phyloP scores from a whole-genome alignment of 1,140 invertebrate genomes.

The Cherax destructor region DNA sequence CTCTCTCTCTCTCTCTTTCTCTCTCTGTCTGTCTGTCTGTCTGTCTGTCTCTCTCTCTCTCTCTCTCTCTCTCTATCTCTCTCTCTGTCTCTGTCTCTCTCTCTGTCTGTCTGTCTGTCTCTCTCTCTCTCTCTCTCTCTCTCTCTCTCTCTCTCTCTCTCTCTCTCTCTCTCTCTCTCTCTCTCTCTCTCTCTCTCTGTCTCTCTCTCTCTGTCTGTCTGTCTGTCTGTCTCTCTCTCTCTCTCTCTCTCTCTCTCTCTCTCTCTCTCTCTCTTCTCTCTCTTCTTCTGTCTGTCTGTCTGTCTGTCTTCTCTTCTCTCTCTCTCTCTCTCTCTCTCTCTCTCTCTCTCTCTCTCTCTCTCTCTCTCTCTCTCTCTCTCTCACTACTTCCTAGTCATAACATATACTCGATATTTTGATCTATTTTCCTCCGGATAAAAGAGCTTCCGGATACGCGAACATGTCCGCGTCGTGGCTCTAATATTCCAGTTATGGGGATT shows the following conservation, averaged over 20 bases:
- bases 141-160: not conserved
- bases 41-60: constrained; percentile 3
- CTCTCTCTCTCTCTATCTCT: too few relatives aligned
- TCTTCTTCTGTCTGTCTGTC: not conserved
- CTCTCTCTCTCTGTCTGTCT: not conserved
- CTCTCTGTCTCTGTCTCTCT: not conserved
- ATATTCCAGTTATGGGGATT: too few relatives aligned
- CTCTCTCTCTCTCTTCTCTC: not conserved
- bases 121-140: not conserved
- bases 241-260: constrained; percentile 21
- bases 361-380: constrained; percentile 18
- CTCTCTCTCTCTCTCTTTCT: not conserved
- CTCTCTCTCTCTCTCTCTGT: not conserved
- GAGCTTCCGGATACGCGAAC: too few relatives aligned
- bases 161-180: not conserved
- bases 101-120: not conserved
- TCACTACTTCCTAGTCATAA: not conserved
- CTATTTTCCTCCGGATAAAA: too few relatives aligned
- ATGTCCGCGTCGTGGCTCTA: too few relatives aligned
- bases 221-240: not conserved
- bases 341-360: not conserved
- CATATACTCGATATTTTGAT: too few relatives aligned
- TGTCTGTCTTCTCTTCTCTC: not conserved
- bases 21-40: not conserved
- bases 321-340: not conserved